Evolutionary conservation across 2,797 vertebrate genomes (phyloP), one percentile per base, ranked within the genome.

Genomic region (Neosilurus hyrtlii): DNA sequence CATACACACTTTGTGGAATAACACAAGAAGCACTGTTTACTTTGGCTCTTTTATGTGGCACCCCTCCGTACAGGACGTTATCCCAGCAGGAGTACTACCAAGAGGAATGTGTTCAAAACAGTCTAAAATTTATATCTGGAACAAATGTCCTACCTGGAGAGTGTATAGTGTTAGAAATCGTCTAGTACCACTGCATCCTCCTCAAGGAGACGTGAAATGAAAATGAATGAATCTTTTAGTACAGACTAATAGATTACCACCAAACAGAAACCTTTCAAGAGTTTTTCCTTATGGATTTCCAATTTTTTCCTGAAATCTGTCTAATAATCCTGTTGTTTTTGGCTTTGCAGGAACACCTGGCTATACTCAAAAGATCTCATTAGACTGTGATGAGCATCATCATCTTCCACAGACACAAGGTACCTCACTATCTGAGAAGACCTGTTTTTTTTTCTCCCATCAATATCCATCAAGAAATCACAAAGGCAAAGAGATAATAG

Each of bases 301-400:
- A 20, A 14, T 35, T 16, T 71, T 62, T 83, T 83, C 66, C 56
- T 63, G 71, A 57, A 15, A 65, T 79, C 72, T 70, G 16, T 90
- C 85, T 89, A 87, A 75, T 76, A 80, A 82, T 68, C 35, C 65
- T 81, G 51, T 84, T 90, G 79, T 90, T 91, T 83, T 90, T 93
- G 89, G 92, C 88, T 93, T 89, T 88, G 86, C 92, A 94, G 94
- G 92, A 92, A 89, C 87, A 90, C 87, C 91, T 92, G 87, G 87
- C 89, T 90, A 88, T 89, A 93, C 92, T 93, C 92, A 84, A 89
- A 92, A 93, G 91, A 93, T 93, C 91, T 91, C 86, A 94, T 94
- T 93, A 93, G 90, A 88, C 90, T 94, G 94, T 94, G 92, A 95
- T 94, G 94, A 94, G 91, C 93, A 92, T 92, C 92, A 89, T 89